Base-by-base conservation (phyloP, 2,888 invertebrate genomes). In the Agonopterix heracliana region DNA sequence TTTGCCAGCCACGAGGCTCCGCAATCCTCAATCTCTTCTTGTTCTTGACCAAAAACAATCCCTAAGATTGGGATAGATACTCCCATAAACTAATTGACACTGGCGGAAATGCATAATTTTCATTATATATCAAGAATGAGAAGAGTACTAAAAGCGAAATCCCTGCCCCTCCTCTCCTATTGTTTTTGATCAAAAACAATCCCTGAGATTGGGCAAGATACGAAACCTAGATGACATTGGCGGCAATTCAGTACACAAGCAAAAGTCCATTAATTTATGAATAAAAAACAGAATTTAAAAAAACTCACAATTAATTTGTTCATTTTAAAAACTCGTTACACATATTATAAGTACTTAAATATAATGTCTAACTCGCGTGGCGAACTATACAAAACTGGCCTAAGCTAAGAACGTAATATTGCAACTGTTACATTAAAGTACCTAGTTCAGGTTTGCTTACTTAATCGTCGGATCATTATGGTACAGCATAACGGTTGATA, bases 381-480 rank as follows among this genome's bases (percentile, higher is more conserved):
- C 59, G 50, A 48, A 51, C 55, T 48, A 56, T 47, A 55, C 57
- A 55, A 51, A 50, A 72, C 75, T 74, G 70, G 55, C 52, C 48
- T 51, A 61, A 56, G n/a, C 55, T 56, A 48, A 61, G 54, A 63
- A 65, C 12, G 41, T 26, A 26, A 69, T 71, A 74, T 71, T 74
- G 72, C 72, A 74, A 80, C 77, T 81, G 78, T 77, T 78, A 77
- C 78, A 78, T 80, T 72, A 78, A 79, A 80, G 71, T 76, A n/a
- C n/a, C n/a, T n/a, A 75, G 75, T 78, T 61, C 52, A 74, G 52
- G 64, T 73, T 71, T 44, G 46, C 56, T 71, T 71, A 62, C 71
- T 60, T 60, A 61, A 68, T 53, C 57, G 53, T 47, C 43, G 44
- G 52, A 51, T 47, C 47, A 52, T 58, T 54, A 59, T 55, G 50